Evolutionary conservation across 1,140 invertebrate genomes (phyloP).

Genomic region (Oscheius sp.): DNA sequence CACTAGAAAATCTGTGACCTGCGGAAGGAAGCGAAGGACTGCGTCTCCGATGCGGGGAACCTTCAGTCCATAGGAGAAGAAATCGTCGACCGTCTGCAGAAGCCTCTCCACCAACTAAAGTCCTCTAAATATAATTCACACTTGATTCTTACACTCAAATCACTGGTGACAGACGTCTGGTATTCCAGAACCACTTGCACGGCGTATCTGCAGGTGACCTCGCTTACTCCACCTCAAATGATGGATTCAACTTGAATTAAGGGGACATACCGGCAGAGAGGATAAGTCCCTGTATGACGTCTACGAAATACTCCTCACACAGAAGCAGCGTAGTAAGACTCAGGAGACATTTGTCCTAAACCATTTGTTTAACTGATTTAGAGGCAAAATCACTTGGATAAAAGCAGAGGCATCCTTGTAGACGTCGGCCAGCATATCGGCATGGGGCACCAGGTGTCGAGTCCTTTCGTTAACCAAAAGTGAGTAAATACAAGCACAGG

Average conservation of each 20-base stretch:
- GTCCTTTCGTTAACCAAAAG: not conserved
- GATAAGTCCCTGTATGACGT: constrained; percentile 9
- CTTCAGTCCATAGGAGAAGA: not conserved
- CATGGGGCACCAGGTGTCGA: not conserved
- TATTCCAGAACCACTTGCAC: not conserved
- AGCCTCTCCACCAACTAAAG: not conserved
- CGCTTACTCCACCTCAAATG: constrained; percentile 8
- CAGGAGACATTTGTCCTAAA: not conserved
- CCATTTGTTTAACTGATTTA: not conserved
- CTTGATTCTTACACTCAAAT: not conserved
- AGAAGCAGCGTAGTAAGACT: not conserved
- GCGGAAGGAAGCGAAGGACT: constrained; percentile 6
- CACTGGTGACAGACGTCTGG: not conserved
- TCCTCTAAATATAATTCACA: not conserved
- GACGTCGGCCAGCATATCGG: not conserved
- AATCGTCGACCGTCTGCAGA: not conserved
- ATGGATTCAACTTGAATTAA: not conserved
- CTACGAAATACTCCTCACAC: not conserved
- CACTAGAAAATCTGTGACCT: not conserved
- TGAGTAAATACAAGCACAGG: not conserved
- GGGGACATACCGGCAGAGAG: not conserved
- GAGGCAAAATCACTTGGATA: not conserved
- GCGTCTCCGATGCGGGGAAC: not conserved
- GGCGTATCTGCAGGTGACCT: not conserved
- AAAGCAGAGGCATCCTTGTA: not conserved